Evolutionary conservation across 2,113 vertebrate species (phyloP).

Genomic region (Passer domesticus): DNA sequence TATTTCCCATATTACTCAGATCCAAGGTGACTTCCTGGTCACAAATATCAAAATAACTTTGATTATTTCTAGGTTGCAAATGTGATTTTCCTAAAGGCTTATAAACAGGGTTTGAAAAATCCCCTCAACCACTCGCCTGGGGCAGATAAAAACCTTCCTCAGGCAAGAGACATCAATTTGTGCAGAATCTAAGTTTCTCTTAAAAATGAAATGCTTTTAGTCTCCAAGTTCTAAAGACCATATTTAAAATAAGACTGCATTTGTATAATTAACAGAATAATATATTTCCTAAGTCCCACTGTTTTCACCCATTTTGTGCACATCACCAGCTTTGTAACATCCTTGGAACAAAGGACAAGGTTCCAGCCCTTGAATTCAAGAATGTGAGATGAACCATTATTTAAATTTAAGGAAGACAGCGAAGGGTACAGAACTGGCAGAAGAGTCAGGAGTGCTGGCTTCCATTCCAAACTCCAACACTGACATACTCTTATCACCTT

Average conservation of each 20-base stretch:
- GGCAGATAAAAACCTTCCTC: slow-evolving; percentile 50
- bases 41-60: slow-evolving; percentile 49
- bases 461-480: neutral
- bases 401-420: neutral
- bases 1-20: neutral
- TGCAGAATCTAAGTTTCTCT: slow-evolving; percentile 36
- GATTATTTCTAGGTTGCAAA: slow-evolving; percentile 45
- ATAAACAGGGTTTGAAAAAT: slow-evolving; percentile 50
- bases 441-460: neutral
- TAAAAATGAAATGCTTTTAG: slow-evolving; percentile 39
- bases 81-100: slow-evolving; percentile 43
- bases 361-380: neutral
- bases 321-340: neutral
- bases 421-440: neutral
- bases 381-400: neutral
- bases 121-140: slow-evolving; percentile 36
- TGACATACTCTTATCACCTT: neutral
- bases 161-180: slow-evolving; percentile 57
- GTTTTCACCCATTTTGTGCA: neutral
- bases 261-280: neutral
- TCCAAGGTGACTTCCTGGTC: slow-evolving; percentile 19
- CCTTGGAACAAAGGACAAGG: neutral
- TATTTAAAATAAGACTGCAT: slow-evolving; percentile 9
- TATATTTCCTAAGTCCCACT: neutral
- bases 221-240: neutral